phyloP scores from a whole-genome alignment of 2,113 vertebrate genomes.

The Burhinus oedicnemus region DNA sequence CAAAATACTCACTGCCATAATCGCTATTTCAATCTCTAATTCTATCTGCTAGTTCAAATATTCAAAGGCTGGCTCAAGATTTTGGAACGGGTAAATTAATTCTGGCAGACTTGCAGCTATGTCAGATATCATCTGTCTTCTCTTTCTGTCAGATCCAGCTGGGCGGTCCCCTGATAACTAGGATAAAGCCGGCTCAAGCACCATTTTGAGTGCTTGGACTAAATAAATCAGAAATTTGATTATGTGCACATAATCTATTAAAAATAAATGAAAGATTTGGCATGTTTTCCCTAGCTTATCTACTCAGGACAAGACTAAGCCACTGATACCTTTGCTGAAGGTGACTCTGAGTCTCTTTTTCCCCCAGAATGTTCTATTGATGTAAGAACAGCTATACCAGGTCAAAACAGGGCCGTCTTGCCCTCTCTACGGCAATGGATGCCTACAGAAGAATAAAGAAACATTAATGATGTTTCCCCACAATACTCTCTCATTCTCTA shows the following conservation, averaged over 20 bases:
- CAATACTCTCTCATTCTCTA: neutral
- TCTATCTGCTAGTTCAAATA: neutral
- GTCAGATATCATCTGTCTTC: conserved; percentile 38
- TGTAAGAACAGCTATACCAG: neutral
- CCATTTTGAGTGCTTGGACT: neutral
- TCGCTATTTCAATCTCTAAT: neutral
- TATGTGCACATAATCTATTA: neutral
- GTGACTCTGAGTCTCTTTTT: neutral
- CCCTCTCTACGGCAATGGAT: neutral
- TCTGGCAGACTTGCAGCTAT: neutral
- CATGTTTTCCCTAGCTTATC: neutral
- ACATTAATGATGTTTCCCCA: neutral
- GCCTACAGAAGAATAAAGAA: neutral
- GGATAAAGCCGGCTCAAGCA: neutral
- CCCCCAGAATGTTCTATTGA: neutral
- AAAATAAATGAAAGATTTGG: conserved; percentile 6
- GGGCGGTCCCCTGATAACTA: neutral
- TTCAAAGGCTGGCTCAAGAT: conserved; percentile 29
- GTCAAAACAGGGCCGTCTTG: neutral
- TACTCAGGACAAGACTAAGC: neutral
- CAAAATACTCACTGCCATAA: neutral
- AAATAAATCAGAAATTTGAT: conserved; percentile 9
- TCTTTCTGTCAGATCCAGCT: conserved; percentile 28
- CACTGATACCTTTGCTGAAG: neutral
- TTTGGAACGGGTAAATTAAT: conserved; percentile 23